These are phyloP conservation scores for Rattus norvegicus DNA, from an alignment of 2,113 vertebrate genomes.

Conservation along the genomic window DNA sequence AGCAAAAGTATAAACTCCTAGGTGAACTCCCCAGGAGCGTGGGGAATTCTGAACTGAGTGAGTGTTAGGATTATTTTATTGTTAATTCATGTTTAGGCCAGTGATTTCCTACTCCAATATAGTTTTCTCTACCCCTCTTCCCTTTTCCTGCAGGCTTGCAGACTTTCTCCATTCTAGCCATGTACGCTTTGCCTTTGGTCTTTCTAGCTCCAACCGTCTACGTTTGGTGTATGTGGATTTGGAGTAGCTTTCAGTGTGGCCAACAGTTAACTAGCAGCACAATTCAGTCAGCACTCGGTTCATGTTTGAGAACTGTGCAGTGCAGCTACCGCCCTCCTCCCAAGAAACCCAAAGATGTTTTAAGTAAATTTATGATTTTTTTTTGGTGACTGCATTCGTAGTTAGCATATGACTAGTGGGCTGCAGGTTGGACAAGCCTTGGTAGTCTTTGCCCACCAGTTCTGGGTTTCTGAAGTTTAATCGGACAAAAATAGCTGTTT, in stretches of 20 bases:
- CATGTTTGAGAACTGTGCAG: background rate
- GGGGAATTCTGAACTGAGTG: background rate
- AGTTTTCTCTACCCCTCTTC: background rate
- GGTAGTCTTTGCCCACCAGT: conserved; percentile 11
- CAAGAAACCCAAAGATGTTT: background rate
- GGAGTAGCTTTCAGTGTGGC: background rate
- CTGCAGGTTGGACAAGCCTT: background rate
- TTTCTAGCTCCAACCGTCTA: conserved; percentile 41
- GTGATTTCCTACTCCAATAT: background rate
- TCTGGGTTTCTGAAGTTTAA: conserved; percentile 55
- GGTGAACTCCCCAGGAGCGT: background rate
- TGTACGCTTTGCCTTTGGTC: conserved; percentile 40
- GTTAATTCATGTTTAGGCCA: conserved; percentile 5
- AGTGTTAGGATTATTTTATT: conserved; percentile 22
- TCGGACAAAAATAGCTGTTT: conserved; percentile 47
- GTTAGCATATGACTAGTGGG: background rate
- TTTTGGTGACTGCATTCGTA: background rate
- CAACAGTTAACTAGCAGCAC: background rate
- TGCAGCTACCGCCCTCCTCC: background rate
- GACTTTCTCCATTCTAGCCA: conserved; percentile 4
- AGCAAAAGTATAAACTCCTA: background rate
- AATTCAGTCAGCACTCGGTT: background rate
- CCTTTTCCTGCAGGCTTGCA: conserved; percentile 1
- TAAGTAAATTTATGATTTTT: background rate
- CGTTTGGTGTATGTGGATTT: background rate